Base-by-base conservation (phyloP, 1,140 invertebrate genomes). In the Cydia pomonella region DNA sequence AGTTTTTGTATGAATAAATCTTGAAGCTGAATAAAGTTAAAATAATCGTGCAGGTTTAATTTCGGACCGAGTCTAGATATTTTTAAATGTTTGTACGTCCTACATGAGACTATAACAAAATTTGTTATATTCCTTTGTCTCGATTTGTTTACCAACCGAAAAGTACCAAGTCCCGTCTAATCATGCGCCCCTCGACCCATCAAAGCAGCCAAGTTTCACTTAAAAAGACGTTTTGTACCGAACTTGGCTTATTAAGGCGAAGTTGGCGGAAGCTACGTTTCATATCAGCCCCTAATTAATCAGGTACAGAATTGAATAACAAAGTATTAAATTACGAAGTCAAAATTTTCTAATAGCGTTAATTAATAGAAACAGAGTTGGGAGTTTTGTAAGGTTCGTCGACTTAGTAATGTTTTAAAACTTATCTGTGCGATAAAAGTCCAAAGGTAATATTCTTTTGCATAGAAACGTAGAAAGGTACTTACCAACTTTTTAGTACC, bases 261-360 rank as follows among this genome's bases (percentile, higher is more conserved):
- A 80, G 74, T 82, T 76, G 59, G 75, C 59, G 74, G 63, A 73
- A 76, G 75, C 72, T 79, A 77, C 81, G 79, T 82, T 82, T 80
- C 81, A 82, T 82, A 82, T 82, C 79, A 79, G 72, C 79, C 75
- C 76, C 75, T 82, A 82, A 82, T 82, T 82, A 82, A 82, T 82
- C 79, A 82, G 78, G 41, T 62, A 76, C 77, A 73, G 66, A 80
- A 79, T 76, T 76, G 77, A 81, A 81, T 73, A 81, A 81, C 80
- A 79, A 81, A 81, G 78, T 79, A 81, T 81, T 79, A 81, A 81
- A 79, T 81, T 81, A 81, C 80, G 75, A 59, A 59, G 53, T 62
- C 74, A 73, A 44, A 77, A 75, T 75, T 66, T 81, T 74, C 73
- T 79, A 75, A 81, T 79, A 81, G 75, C 73, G 41, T 79, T 81